Percentiles rank a stretch among this genome's conserved stretches.
Conservation (phyloP, 2,888 invertebrate genomes). For the Callinectes sapidus region DNA sequence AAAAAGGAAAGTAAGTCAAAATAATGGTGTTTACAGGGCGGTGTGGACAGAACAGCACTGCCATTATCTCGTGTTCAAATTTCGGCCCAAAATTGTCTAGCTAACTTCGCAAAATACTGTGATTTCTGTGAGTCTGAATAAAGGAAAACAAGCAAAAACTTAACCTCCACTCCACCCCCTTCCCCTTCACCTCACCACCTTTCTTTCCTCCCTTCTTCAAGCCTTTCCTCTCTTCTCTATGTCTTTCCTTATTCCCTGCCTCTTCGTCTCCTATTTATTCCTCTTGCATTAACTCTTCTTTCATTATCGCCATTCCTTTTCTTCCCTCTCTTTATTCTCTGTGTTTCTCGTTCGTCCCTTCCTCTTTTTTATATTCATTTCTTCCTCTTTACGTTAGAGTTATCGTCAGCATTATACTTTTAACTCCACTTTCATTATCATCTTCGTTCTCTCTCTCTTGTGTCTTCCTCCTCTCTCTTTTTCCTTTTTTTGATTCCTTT, state of each 20-base stretch:
- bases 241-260: background rate
- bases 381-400: background rate
- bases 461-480: background rate
- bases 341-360: background rate
- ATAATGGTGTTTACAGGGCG: background rate
- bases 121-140: background rate
- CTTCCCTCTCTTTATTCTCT: background rate
- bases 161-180: background rate
- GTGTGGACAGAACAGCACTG: background rate
- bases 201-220: background rate
- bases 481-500: too few species aligned
- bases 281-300: too few species aligned
- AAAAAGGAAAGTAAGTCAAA: background rate
- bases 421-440: background rate
- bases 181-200: background rate
- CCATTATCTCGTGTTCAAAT: background rate
- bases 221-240: background rate
- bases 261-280: background rate
- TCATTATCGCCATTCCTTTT: background rate
- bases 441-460: background rate
- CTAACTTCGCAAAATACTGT: background rate
- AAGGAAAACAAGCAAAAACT: background rate
- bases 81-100: background rate
- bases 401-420: background rate
- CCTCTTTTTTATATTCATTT: background rate